Base-by-base conservation (phyloP, 1,140 invertebrate genomes). In the Microplitis mediator region DNA sequence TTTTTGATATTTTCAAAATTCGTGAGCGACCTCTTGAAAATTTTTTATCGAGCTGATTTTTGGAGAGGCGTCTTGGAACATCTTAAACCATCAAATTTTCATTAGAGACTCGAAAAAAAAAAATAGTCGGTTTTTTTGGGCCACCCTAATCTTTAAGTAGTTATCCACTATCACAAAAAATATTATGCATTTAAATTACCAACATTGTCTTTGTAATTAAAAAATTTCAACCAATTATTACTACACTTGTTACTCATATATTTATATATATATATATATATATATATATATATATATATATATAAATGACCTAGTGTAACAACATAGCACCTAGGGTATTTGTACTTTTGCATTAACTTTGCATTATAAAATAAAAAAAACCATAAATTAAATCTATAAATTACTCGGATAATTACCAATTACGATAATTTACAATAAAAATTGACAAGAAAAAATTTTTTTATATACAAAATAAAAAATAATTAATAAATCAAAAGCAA, bases 291-390 rank as follows among this genome's bases (percentile, higher is more conserved):
- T 16, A 23, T 8, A 31, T 34, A 13, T 9, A 9, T 11, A 4
- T 60, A 76, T 54, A 80, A 71, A 70, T 74, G 82, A 84, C 79
- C 83, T 86, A 87, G 81, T 80, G 76, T 85, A 86, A 87, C 79
- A 83, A 86, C 82, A 82, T 86, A 87, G 86, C 86, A 87, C 85
- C 86, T 87, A 87, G 84, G 84, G 82, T 85, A 85, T 87, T 87
- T 85, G 86, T 86, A 85, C 86, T 86, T 77, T 86, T 84, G 79
- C 80, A 86, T 84, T 86, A 84, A 85, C 86, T 86, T 81, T 60
- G 82, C 82, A 78, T 84, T 54, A 23, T 23, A 6, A 54, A 54
- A 54, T 54, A n/a, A 80, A 83, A 81, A 81, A 80, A 79, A 75
- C 81, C 79, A 82, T 79, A 75, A 75, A 73, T 74, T 23, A 1